A percentile compares a stretch with the other conserved stretches of the same genome.
Conservation (phyloP, 1,140 invertebrate genomes). For the Lepidurus arcticus region DNA sequence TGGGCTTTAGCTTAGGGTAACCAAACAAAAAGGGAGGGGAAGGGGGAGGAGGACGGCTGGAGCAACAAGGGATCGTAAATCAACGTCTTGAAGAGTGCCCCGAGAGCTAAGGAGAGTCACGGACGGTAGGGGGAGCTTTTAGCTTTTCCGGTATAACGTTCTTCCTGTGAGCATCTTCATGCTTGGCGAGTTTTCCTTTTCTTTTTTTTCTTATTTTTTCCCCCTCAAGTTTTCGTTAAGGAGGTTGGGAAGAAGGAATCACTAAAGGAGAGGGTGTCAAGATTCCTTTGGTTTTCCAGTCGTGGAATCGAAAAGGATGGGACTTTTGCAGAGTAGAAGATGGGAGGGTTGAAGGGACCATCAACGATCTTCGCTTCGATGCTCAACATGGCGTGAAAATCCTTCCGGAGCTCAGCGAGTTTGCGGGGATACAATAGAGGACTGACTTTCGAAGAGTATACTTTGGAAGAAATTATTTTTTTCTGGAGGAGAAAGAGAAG, state of each 20-base stretch:
- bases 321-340: neutral
- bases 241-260: neutral
- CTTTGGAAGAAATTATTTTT: neutral
- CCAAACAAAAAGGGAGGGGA: neutral
- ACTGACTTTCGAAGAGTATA: neutral
- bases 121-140: slow-evolving; percentile 20
- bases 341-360: neutral
- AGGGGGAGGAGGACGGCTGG: neutral
- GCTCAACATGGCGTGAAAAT: slow-evolving; percentile 12
- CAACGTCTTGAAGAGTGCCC: slow-evolving; percentile 18
- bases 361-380: neutral
- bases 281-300: neutral
- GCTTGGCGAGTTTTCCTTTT: slow-evolving; percentile 3
- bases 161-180: neutral
- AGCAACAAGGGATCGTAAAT: slow-evolving; percentile 18
- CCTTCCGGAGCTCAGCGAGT: neutral
- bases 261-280: slow-evolving; percentile 11
- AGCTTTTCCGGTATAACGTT: slow-evolving; percentile 10
- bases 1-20: neutral
- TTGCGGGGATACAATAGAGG: neutral
- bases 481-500: too few species aligned
- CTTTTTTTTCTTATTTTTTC: neutral
- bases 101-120: slow-evolving; percentile 4
- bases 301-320: neutral
- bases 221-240: neutral